Base-by-base conservation (phyloP, 92 coral and sea anemone species). In the Zoanthus solanderi region DNA sequence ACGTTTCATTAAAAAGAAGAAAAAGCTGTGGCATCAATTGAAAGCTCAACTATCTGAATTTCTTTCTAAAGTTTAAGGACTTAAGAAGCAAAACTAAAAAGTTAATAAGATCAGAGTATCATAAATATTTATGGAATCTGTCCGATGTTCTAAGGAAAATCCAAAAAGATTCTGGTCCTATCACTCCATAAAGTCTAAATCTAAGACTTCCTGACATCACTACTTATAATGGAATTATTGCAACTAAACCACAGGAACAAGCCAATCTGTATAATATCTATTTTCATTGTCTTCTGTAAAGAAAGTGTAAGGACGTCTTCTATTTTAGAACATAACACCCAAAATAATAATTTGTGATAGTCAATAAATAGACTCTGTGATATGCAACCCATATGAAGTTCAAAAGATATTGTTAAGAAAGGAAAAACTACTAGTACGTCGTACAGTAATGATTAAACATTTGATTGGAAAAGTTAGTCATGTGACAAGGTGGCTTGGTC, bases 201-300 rank as follows among this genome's bases (percentile, higher is more conserved):
- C 78, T 67, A 83, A 83, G 42, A 68, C 60, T 14, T 78, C 42
- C 87, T 23, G 23, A 23, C 23, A 23, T 23, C 23, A 23, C 23
- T 23, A 23, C 87, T 86, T 86, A 75, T 30, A 86, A 76, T 60
- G 75, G 79, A 75, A 75, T 58, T 56, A 14, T 44, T 60, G 89
- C 84, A 76, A 42, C 89, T 4, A 86, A 86, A 30, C 77, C 76
- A 76, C 89, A 86, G 23, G 75, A 86, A 56, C 83, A 86, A 65
- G 84, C 76, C 61, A 76, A 86, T n/a, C 60, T 86, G 58, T 86
- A 37, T 9, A 74, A 76, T 31, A 74, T 76, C 67, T 74, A 86
- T 52, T 45, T 86, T 45, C 75, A 86, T 75, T 86, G 84, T 74
- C 71, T 86, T 84, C 79, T 73, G 85, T 29, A 84, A 84, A 73